Evolutionary conservation across 1,140 invertebrate genomes (phyloP).

Genomic region (Drosophila setifemur): DNA sequence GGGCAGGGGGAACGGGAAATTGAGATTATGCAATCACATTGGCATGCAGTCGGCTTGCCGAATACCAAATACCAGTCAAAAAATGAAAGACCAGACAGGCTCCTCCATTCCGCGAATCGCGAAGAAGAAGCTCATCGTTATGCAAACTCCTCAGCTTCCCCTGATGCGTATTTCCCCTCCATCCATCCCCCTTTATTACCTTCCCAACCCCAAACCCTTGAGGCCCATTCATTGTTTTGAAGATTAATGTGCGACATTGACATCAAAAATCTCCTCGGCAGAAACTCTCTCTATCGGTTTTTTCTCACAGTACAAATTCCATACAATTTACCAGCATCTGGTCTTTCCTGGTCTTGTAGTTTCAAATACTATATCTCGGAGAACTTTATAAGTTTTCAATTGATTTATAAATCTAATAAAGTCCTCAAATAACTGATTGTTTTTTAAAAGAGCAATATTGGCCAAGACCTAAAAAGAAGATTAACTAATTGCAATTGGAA

Average conservation of each 20-base stretch:
- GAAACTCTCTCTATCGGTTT: constrained; percentile 12
- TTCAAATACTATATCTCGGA: too few relatives aligned
- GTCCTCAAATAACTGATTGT: too few relatives aligned
- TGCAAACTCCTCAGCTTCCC: constrained; percentile 4
- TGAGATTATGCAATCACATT: constrained; percentile 53
- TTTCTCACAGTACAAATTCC: background rate
- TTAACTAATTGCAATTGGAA: too few relatives aligned
- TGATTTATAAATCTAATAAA: too few relatives aligned
- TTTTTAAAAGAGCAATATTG: too few relatives aligned
- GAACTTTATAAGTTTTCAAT: too few relatives aligned
- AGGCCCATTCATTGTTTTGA: constrained; percentile 12
- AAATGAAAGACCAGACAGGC: background rate
- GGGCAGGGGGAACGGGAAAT: background rate
- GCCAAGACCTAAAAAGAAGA: too few relatives aligned
- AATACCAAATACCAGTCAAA: constrained; percentile 13
- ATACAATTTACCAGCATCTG: too few relatives aligned
- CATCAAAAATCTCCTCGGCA: constrained; percentile 16
- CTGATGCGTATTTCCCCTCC: too few relatives aligned
- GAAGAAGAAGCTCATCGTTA: constrained; percentile 18
- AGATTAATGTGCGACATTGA: constrained; percentile 39
- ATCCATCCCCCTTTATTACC: too few relatives aligned
- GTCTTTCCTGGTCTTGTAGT: too few relatives aligned
- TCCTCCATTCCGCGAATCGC: constrained; percentile 4
- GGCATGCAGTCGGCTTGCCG: constrained; percentile 54
- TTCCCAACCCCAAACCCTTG: background rate